Evolutionary conservation across 2,888 invertebrate species (phyloP).

Genomic region (Lepas anatifera): DNA sequence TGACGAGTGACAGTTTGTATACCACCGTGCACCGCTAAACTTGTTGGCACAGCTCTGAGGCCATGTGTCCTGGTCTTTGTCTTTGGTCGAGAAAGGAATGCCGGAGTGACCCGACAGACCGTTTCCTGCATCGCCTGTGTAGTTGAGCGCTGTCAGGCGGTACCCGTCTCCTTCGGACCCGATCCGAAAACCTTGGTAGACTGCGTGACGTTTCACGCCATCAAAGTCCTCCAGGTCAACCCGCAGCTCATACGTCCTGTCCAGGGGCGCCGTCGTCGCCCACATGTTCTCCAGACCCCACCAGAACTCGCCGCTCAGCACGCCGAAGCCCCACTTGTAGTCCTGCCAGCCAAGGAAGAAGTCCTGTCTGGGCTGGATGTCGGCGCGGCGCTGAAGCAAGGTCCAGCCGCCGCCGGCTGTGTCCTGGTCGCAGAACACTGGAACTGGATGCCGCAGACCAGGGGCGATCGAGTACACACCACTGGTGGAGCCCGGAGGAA

Average conservation of each 20-base stretch:
- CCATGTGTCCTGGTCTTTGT: neutral
- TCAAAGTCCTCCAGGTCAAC: neutral
- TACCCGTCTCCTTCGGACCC: neutral
- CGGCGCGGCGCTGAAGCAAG: neutral
- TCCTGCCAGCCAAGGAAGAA: neutral
- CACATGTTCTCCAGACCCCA: neutral
- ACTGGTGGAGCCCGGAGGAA: neutral
- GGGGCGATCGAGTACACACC: neutral
- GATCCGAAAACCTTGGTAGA: neutral
- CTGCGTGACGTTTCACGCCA: neutral
- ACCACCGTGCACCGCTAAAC: neutral
- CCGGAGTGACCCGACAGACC: neutral
- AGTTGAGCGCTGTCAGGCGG: neutral
- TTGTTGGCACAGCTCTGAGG: neutral
- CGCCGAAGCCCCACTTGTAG: too few relatives aligned
- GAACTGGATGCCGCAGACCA: neutral
- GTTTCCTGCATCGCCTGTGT: neutral
- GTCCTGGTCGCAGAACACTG: neutral
- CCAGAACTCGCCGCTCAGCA: too few relatives aligned
- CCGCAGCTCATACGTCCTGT: neutral
- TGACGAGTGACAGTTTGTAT: neutral
- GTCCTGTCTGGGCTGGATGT: neutral
- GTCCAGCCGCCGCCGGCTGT: neutral
- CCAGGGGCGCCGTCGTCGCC: neutral
- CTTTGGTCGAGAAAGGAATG: neutral